Conservation (phyloP, 1,140 invertebrate genomes). For the Platyscapa corneri region DNA sequence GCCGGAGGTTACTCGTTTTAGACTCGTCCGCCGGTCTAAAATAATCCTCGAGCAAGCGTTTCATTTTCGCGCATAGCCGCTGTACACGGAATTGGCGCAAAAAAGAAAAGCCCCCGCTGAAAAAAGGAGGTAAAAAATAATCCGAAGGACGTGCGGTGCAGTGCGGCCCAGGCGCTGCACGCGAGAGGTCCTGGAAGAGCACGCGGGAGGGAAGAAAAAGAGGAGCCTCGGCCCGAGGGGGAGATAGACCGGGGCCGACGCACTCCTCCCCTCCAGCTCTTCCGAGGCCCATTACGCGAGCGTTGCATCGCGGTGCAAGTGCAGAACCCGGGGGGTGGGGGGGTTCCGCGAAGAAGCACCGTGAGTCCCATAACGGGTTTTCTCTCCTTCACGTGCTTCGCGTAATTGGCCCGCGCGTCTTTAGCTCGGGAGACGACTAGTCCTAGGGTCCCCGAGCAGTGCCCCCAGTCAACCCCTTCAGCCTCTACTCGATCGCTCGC, state of each 20-base stretch:
- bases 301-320: conserved; percentile 32
- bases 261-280: neutral
- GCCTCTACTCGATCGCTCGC: no score
- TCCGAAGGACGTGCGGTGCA: neutral
- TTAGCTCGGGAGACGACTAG: neutral
- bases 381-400: conserved; percentile 42
- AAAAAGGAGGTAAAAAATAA: neutral
- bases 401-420: conserved; percentile 7
- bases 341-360: conserved; percentile 26
- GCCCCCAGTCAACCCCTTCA: no score
- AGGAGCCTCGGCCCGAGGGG: neutral
- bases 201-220: neutral
- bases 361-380: conserved; percentile 43
- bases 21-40: neutral
- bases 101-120: neutral
- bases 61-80: neutral
- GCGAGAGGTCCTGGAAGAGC: no score
- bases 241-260: conserved; percentile 25
- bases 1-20: neutral
- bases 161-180: no score
- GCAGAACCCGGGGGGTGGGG: neutral
- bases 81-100: no score
- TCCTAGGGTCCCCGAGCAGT: neutral
- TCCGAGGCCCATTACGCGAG: conserved; percentile 22
- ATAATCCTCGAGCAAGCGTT: neutral